Evolutionary conservation across 2,888 invertebrate genomes (phyloP).

Genomic region (Polymixis lichenea): DNA sequence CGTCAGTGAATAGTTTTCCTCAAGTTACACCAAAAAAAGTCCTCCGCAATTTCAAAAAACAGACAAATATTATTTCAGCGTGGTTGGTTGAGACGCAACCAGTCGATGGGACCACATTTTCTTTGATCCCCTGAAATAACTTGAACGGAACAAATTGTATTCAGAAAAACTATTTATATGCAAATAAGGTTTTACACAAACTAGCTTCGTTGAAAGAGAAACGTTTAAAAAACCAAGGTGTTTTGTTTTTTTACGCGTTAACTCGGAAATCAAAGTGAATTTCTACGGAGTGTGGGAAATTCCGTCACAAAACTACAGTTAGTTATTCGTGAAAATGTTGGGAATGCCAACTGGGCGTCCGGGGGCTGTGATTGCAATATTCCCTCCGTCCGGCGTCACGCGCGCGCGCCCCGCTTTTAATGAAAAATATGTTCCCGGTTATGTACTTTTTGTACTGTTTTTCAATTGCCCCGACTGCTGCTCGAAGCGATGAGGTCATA

Average conservation of each 20-base stretch:
- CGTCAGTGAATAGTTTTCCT: neutral
- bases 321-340: constrained; percentile 69
- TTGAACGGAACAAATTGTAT: constrained; percentile 42
- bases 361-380: constrained; percentile 78
- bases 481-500: constrained; percentile 68
- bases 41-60: neutral
- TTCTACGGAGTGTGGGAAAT: constrained; percentile 32
- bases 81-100: constrained; percentile 9
- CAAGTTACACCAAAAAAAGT: neutral
- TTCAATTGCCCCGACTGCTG: constrained; percentile 67
- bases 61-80: constrained; percentile 2
- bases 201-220: constrained; percentile 14
- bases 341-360: constrained; percentile 66
- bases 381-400: constrained; percentile 71
- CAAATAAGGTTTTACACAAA: constrained; percentile 38
- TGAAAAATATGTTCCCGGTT: constrained; percentile 78
- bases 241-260: constrained; percentile 20
- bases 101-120: constrained; percentile 28
- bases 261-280: constrained; percentile 47
- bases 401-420: constrained; percentile 72
- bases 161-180: constrained; percentile 51
- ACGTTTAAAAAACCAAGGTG: constrained; percentile 28
- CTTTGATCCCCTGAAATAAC: constrained; percentile 50
- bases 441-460: constrained; percentile 63
- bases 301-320: constrained; percentile 59